Base-by-base conservation (phyloP, 1,140 invertebrate genomes). In the Rhagoletis zephyria region DNA sequence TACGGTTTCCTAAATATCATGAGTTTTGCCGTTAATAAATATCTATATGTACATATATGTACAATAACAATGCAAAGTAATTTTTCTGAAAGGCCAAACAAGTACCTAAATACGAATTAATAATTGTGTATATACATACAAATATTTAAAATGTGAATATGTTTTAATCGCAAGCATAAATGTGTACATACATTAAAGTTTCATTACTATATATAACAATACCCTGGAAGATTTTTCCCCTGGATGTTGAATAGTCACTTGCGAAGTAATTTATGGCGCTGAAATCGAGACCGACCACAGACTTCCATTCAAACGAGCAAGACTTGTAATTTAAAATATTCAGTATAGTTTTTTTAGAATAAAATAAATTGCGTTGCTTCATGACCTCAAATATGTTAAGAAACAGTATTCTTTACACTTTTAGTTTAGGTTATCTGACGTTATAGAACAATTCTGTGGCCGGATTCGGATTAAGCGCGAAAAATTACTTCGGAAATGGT, bases 1-100 rank as follows among this genome's bases (percentile, higher is more conserved):
- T 19, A 19, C 48, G 51, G 45, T n/a, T 19, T 16, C 4, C 12
- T 45, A 0, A n/a, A 48, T 45, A n/a, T 59, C 56, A 77, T 12
- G 48, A n/a, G 4, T 14, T n/a, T 64, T 70, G 3, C 51, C 51
- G 12, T 81, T 56, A 81, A 9, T 56, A 56, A 56, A 51, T 81
- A 48, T 45, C 14, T 74, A 10, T 67, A 5, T 40, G 30, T 40
- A 40, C 40, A 7, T 67, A 42, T 65, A 40, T 74, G 2, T 48
- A n/a, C 48, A 56, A n/a, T 81, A 81, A 81, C 74, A 56, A 81
- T 81, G 74, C 74, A 81, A 81, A 81, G 74, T 81, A 81, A 81
- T 56, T 81, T 30, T 81, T 81, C 48, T 81, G 74, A 81, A 81
- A 81, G 74, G 74, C 74, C 70, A 81, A 81, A 81, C 4, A 16